Percentiles rank a stretch among this genome's conserved stretches.
Conservation (phyloP, 1,140 invertebrate genomes). For the Anastrepha obliqua region DNA sequence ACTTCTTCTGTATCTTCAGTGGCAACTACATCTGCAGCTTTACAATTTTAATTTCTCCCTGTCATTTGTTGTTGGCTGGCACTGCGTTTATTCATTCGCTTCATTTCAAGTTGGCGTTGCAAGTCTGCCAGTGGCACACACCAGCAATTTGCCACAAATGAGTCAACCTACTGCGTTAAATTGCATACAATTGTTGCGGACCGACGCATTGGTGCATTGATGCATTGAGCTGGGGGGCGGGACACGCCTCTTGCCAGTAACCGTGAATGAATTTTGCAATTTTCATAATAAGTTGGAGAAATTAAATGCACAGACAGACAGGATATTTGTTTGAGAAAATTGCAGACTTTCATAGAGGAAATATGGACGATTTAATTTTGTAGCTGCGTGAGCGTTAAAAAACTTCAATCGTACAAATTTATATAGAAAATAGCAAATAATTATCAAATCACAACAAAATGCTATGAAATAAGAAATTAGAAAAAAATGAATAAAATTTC, state of each 20-base stretch:
- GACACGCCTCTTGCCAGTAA: neutral
- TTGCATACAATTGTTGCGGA: conserved; percentile 36
- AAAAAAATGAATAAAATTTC: too few species aligned
- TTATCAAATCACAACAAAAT: too few species aligned
- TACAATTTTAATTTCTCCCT: conserved; percentile 1
- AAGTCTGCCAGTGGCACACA: neutral
- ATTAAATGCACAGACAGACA: neutral
- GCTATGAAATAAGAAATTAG: too few species aligned
- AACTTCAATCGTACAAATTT: too few species aligned
- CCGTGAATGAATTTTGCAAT: neutral
- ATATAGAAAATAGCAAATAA: too few species aligned
- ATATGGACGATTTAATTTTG: neutral
- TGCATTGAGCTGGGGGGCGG: neutral
- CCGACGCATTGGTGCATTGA: neutral
- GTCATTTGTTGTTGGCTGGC: neutral
- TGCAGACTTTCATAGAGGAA: neutral
- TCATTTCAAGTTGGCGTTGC: conserved; percentile 29
- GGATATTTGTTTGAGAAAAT: neutral
- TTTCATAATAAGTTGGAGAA: conserved; percentile 27
- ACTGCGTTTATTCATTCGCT: neutral
- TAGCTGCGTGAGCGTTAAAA: too few species aligned
- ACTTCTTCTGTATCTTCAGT: neutral
- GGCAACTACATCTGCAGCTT: neutral
- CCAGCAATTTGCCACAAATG: conserved; percentile 43
- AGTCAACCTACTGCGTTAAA: conserved; percentile 46